Conservation (phyloP, 2,888 invertebrate genomes). For the Bedellia somnulentella region DNA sequence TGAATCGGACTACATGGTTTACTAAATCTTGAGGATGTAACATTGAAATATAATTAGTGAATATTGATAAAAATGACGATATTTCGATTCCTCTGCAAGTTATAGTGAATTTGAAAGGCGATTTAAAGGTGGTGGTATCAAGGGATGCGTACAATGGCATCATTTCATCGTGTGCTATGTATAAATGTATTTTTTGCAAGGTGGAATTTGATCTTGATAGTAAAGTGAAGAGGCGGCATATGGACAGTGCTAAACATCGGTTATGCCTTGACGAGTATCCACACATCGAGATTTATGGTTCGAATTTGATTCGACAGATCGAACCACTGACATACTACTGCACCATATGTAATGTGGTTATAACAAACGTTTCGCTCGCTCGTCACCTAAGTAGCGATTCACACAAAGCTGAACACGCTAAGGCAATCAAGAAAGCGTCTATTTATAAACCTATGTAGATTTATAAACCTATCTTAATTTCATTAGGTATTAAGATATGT, state of each 20-base stretch:
- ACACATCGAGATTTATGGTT: constrained; percentile 21
- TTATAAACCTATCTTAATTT: background rate
- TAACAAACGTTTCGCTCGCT: constrained; percentile 14
- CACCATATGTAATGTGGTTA: constrained; percentile 26
- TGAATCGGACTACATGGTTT: no score
- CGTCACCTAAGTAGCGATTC: constrained; percentile 19
- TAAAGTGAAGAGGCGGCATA: constrained; percentile 22
- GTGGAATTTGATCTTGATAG: constrained; percentile 17
- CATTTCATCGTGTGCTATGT: constrained; percentile 18
- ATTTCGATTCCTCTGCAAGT: no score
- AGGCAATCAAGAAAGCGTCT: constrained; percentile 15
- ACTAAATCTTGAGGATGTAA: no score
- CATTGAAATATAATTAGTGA: no score
- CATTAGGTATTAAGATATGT: background rate
- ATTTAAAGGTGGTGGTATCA: constrained; percentile 25
- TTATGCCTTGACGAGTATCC: constrained; percentile 19
- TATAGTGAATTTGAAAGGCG: constrained; percentile 25
- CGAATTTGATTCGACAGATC: constrained; percentile 31
- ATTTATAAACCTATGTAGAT: constrained; percentile 14
- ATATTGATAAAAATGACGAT: no score
- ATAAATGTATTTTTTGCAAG: constrained; percentile 27
- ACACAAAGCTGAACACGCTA: constrained; percentile 19
- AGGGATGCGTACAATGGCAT: constrained; percentile 32
- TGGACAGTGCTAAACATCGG: constrained; percentile 17
- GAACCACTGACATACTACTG: constrained; percentile 19